Conservation (phyloP, 2,797 vertebrate genomes). For the Esox masquinongy region DNA sequence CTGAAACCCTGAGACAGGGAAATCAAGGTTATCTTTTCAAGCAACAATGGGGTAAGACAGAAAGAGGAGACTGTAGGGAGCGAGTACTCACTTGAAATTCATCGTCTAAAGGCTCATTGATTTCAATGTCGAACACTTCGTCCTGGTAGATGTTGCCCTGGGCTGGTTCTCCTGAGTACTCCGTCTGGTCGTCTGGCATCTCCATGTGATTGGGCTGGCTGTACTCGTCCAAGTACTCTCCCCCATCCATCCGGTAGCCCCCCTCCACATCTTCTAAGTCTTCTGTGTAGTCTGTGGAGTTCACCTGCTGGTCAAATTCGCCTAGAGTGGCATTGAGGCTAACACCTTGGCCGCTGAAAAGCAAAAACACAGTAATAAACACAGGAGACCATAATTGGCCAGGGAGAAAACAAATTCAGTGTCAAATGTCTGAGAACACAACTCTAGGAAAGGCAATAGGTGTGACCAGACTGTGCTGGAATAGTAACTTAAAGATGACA, state of each 20-base stretch:
- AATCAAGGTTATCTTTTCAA: slow-evolving; percentile 78
- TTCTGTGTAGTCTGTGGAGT: slow-evolving; percentile 78
- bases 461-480: slow-evolving; percentile 13
- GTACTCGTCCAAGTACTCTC: slow-evolving; percentile 79
- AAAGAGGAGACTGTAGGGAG: slow-evolving; percentile 31
- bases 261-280: slow-evolving; percentile 64
- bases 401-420: neutral
- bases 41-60: slow-evolving; percentile 71
- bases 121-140: slow-evolving; percentile 94
- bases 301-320: slow-evolving; percentile 77
- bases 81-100: slow-evolving; percentile 90
- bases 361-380: slow-evolving; percentile 15
- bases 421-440: neutral
- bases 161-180: slow-evolving; percentile 80
- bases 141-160: slow-evolving; percentile 83
- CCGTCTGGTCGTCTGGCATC: slow-evolving; percentile 81
- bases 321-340: slow-evolving; percentile 81
- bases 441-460: neutral
- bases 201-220: slow-evolving; percentile 73
- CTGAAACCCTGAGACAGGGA: slow-evolving; percentile 59
- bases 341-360: slow-evolving; percentile 79
- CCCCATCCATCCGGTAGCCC: slow-evolving; percentile 74
- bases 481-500: slow-evolving; percentile 1
- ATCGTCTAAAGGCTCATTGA: slow-evolving; percentile 90
- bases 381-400: neutral